A percentile compares a stretch with the other conserved stretches of the same genome.
phyloP scores from a whole-genome alignment of 2,113 vertebrate species.

The Australoheros scitulus region DNA sequence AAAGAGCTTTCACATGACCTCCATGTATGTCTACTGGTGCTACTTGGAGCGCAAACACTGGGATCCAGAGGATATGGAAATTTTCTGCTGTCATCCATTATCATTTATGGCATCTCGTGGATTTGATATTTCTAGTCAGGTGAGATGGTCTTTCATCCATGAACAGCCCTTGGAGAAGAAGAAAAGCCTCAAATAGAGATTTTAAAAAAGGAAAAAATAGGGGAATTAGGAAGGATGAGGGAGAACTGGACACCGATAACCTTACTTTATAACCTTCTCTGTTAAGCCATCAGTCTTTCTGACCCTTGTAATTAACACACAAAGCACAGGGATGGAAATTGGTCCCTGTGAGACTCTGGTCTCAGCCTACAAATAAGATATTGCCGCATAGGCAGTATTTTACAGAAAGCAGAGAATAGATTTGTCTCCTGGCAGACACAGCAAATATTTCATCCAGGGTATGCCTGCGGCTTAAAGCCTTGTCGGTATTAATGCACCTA shows the following conservation, averaged over 20 bases:
- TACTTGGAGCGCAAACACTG: constrained; percentile 51
- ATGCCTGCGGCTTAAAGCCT: constrained; percentile 65
- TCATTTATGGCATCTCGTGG: constrained; percentile 32
- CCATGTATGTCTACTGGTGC: constrained; percentile 28
- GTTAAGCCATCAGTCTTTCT: constrained; percentile 78
- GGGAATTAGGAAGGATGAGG: not conserved
- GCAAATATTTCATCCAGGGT: constrained; percentile 76
- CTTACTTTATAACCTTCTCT: constrained; percentile 64
- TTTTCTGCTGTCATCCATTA: constrained; percentile 30
- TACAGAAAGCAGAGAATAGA: constrained; percentile 74
- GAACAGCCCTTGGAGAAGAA: constrained; percentile 14
- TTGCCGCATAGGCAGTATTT: constrained; percentile 79
- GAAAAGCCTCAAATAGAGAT: constrained; percentile 21
- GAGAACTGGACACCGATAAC: constrained; percentile 47
- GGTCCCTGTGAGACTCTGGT: constrained; percentile 75
- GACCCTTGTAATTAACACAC: constrained; percentile 80
- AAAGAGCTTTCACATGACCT: constrained; percentile 59
- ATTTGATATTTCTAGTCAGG: constrained; percentile 41
- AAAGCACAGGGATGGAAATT: constrained; percentile 75
- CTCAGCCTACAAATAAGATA: constrained; percentile 77
- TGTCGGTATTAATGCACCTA: constrained; percentile 69
- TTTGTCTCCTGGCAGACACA: constrained; percentile 77
- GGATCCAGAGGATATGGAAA: constrained; percentile 50
- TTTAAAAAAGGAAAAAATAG: not conserved
- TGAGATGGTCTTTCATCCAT: constrained; percentile 18